A percentile compares a stretch with the other conserved stretches of the same genome.
Conservation (phyloP, 2,797 vertebrate species). For the Oryzias dopingdopingensis region DNA sequence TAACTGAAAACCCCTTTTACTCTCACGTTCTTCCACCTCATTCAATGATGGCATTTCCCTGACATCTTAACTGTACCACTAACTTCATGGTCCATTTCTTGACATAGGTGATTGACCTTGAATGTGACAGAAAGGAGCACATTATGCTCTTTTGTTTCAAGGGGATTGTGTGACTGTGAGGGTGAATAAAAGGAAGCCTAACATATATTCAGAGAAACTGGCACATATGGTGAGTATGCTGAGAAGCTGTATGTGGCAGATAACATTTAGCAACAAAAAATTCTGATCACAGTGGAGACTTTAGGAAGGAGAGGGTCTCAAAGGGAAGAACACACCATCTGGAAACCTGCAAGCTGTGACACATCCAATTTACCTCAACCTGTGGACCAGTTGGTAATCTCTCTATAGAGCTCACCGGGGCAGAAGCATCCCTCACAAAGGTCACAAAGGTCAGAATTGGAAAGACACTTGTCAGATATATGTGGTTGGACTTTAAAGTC, state of each 20-base stretch:
- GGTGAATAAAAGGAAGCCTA: conserved; percentile 11
- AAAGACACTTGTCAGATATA: conserved; percentile 27
- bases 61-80: background rate
- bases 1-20: conserved; percentile 2
- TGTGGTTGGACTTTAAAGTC: conserved; percentile 3
- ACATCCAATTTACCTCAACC: conserved; percentile 74
- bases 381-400: conserved; percentile 50
- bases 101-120: background rate
- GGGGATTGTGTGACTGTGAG: conserved; percentile 11
- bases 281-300: conserved; percentile 52
- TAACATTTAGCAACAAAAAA: conserved; percentile 52
- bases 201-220: conserved; percentile 24
- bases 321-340: conserved; percentile 67
- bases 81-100: background rate
- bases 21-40: background rate
- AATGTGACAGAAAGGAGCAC: conserved; percentile 4
- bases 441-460: conserved; percentile 35
- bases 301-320: conserved; percentile 50
- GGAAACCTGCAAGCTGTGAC: conserved; percentile 60
- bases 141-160: conserved; percentile 3
- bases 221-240: conserved; percentile 60
- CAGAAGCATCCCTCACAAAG: conserved; percentile 18
- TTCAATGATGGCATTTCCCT: background rate
- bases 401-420: conserved; percentile 34
- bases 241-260: conserved; percentile 65